Evolutionary conservation across 2,113 vertebrate genomes (phyloP).

Genomic region (Nerophis ophidion): DNA sequence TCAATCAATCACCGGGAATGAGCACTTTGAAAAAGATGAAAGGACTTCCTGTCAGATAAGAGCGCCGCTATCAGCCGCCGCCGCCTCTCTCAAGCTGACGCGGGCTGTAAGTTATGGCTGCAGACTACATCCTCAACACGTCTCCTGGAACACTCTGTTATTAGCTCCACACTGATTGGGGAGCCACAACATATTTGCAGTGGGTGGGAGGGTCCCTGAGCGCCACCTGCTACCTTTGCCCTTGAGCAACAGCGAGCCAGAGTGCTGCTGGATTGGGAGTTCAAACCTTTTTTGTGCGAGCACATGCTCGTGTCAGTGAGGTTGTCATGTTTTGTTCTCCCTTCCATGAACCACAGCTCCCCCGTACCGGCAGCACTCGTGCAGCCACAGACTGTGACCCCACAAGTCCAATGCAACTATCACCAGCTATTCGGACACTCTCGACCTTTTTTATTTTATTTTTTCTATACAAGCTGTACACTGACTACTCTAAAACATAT

Average conservation of each 20-base stretch:
- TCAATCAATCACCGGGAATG: no score
- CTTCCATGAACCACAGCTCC: no score
- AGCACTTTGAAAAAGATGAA: not conserved
- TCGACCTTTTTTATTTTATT: no score
- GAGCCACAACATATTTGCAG: not conserved
- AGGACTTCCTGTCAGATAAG: conserved; percentile 5
- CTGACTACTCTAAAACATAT: no score
- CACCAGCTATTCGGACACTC: no score
- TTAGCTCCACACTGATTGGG: not conserved
- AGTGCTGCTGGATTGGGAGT: conserved; percentile 9
- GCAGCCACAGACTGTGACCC: no score
- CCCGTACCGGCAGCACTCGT: no score
- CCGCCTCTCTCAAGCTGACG: no score
- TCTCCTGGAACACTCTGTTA: not conserved
- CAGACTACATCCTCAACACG: conserved; percentile 16
- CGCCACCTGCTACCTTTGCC: conserved; percentile 31
- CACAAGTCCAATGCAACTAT: no score
- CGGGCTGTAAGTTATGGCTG: conserved; percentile 1
- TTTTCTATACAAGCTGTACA: no score
- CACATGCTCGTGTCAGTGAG: no score
- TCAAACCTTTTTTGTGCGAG: not conserved
- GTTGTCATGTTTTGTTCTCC: no score
- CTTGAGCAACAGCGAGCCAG: conserved; percentile 14
- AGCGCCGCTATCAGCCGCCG: not conserved
- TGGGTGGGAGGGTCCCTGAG: not conserved